These are phyloP conservation scores for Sebastes cheni DNA, from an alignment of 2,797 vertebrate genomes.

Conservation along the genomic window DNA sequence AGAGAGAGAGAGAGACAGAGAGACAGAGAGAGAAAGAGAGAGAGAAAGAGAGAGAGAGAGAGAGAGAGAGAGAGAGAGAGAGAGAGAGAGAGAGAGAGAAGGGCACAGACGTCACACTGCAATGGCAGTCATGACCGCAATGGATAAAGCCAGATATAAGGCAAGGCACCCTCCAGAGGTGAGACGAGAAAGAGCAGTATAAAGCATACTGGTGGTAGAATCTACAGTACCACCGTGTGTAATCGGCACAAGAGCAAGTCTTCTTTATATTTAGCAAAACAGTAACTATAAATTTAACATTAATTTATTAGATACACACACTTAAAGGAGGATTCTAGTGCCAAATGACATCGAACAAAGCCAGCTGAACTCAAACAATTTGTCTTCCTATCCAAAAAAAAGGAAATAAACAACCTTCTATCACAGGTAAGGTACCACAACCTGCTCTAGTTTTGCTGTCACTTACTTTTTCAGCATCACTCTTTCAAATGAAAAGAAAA, in stretches of 20 bases:
- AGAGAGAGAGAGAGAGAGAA: background rate
- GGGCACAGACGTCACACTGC: conserved; percentile 27
- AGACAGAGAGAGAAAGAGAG: background rate
- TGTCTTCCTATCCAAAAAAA: background rate
- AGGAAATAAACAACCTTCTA: background rate
- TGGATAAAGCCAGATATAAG: conserved; percentile 6
- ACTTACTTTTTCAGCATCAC: background rate
- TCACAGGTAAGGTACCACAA: background rate
- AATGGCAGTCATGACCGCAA: conserved; percentile 31
- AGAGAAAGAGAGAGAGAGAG: background rate
- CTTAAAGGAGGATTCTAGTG: background rate
- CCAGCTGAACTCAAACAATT: background rate
- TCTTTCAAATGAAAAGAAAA: background rate
- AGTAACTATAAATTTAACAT: background rate
- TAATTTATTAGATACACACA: background rate
- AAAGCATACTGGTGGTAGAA: background rate
- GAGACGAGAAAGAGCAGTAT: conserved; percentile 6
- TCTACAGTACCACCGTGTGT: background rate
- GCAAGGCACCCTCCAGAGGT: conserved; percentile 41
- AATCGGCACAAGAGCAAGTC: background rate
- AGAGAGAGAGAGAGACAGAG: background rate
- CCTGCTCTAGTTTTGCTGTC: background rate
- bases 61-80: background rate
- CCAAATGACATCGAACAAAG: background rate
- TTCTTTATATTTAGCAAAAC: background rate